Base-by-base conservation (phyloP, 2,113 vertebrate genomes). In the Dunckerocampus dactyliophorus region DNA sequence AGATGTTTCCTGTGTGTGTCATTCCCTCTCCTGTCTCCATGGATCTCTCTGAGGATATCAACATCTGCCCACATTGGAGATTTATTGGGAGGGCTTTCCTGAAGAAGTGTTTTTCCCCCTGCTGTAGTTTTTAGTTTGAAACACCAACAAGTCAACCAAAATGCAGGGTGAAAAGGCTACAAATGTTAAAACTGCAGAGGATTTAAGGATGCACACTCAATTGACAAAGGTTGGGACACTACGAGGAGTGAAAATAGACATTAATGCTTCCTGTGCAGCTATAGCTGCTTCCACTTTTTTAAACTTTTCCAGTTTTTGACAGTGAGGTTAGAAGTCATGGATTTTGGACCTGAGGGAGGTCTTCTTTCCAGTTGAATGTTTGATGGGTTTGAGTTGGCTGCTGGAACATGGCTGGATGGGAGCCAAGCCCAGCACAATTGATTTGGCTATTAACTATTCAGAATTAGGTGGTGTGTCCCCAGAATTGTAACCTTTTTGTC, bases 1-100 rank as follows among this genome's bases (percentile, higher is more conserved):
- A 91, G 89, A 92, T 92, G 89, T 92, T 92, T 91, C 88, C 88
- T 90, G 90, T 89, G 82, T 89, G 76, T 89, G 42, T 83, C 47
- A 78, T 57, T 57, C 67, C 59, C 61, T 55, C 62, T 66, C n/a
- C 48, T 16, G 59, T 39, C 56, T 68, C n/a, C 0, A 47, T 55
- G 61, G 64, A 55, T 70, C 57, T 16, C 28, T 47, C 62, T 80
- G 63, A 79, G 71, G 74, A 82, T 76, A 67, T 81, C 76, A 78
- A 75, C 61, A 37, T 66, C 75, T 69, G 70, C 62, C 79, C 68
- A 61, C 52, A 72, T 66, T 71, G 19, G 68, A 81, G 82, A 85
- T 84, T 81, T 81, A 74, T 67, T 71, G 76, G 66, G 69, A 82
- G 70, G 76, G 67, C 77, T 68, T 77, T 56, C 54, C 54, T 56